Conservation (phyloP, 2,888 invertebrate genomes). For the Drosophila kokeensis region DNA sequence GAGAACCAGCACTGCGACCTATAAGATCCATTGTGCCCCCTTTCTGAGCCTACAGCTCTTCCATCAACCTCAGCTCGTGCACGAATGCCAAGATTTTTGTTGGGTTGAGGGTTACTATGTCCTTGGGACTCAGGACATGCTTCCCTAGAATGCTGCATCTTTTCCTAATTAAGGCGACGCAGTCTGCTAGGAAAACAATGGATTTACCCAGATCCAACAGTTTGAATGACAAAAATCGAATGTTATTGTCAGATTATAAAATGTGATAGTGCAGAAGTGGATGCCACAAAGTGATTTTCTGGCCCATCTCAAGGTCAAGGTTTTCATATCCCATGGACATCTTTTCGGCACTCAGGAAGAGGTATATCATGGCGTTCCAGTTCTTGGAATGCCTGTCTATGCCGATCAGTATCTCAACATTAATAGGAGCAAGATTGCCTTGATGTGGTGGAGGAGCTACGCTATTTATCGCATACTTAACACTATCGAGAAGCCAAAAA, state of each 20-base stretch:
- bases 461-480: constrained; percentile 15
- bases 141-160: too few relatives aligned
- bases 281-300: constrained; percentile 86
- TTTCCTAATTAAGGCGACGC: too few relatives aligned
- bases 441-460: constrained; percentile 62
- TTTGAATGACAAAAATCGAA: background rate
- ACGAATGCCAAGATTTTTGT: too few relatives aligned
- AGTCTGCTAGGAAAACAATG: too few relatives aligned
- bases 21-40: too few relatives aligned
- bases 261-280: constrained; percentile 85
- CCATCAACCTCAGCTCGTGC: too few relatives aligned
- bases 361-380: constrained; percentile 81
- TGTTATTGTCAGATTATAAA: constrained; percentile 46
- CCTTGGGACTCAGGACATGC: too few relatives aligned
- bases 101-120: too few relatives aligned
- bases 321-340: constrained; percentile 84
- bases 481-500: constrained; percentile 1
- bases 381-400: constrained; percentile 84
- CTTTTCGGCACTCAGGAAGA: constrained; percentile 83
- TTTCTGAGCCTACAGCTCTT: too few relatives aligned
- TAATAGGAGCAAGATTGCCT: constrained; percentile 65
- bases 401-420: constrained; percentile 83
- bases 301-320: constrained; percentile 83
- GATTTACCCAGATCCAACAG: background rate
- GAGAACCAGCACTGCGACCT: too few relatives aligned